Base-by-base conservation (phyloP, 2,797 vertebrate species). In the Gadopsis marmoratus region DNA sequence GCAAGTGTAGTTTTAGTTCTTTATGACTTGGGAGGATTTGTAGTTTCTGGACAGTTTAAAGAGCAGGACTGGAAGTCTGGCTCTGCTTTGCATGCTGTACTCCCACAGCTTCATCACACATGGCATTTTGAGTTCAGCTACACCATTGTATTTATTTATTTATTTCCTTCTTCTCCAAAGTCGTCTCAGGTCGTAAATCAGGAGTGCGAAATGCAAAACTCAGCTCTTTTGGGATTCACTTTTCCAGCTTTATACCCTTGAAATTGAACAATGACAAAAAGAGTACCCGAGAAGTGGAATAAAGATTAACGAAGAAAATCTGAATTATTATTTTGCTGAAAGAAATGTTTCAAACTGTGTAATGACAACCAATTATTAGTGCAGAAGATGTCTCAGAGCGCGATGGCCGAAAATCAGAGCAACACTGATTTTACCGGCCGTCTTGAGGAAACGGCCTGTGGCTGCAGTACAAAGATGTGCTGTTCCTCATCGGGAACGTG, bases 101-200 rank as follows among this genome's bases (percentile, higher is more conserved):
- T 23, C 21, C 51, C 21, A 65, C 65, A 70, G n/a, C 29, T 58
- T 75, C 65, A 69, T 71, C 80, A 81, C 79, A 77, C 73, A 48
- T 72, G 74, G 69, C 78, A 55, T 77, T 83, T 85, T 74, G 43
- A 74, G 77, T 83, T 85, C 72, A 82, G 33, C 58, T 64, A 11
- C 45, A 65, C 48, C 11, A 23, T n/a, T 7, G 5, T 23, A 17
- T 43, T 77, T 37, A 26, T 26, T 26, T 26, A 26, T 26, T 26
- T 26, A 26, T 26, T 26, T 26, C 26, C 26, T 23, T 3, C 10
- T 47, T 14, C 1, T 14, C 35, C 47, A 31, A 37, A 61, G 70
- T 51, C 5, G 37, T 29, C 60, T 69, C 54, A 26, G 61, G 43
- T 54, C 48, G 33, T 88, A 78, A 80, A 86, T 82, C 76, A 81